A percentile compares a stretch with the other conserved stretches of the same genome.
Conservation (phyloP, 2,113 vertebrate genomes). For the Cisticola juncidis region DNA sequence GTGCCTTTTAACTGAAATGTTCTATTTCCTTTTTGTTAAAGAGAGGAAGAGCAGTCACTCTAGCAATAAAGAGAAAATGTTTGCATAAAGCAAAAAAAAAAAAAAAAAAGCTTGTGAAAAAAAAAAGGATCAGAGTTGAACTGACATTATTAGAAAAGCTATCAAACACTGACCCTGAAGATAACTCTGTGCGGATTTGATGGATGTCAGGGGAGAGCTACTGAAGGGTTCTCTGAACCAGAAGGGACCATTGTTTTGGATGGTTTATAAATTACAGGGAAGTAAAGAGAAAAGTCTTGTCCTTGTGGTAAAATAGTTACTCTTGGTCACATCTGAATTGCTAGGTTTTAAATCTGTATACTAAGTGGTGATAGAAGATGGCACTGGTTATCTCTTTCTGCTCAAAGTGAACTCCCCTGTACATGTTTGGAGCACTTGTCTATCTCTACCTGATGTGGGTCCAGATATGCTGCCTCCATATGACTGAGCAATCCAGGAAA, state of each 20-base stretch:
- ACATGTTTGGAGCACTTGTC: neutral
- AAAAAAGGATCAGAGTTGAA: neutral
- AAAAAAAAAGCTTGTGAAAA: neutral
- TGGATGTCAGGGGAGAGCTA: neutral
- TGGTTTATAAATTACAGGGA: neutral
- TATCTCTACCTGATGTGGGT: neutral
- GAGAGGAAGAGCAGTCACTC: neutral
- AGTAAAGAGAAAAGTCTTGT: neutral
- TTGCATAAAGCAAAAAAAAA: neutral
- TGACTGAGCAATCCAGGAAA: neutral
- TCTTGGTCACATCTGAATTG: neutral
- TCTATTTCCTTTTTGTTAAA: neutral
- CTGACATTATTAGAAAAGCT: neutral
- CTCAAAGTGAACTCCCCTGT: neutral
- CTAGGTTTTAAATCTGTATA: neutral
- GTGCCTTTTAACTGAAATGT: neutral
- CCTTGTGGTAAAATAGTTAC: neutral
- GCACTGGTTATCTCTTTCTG: neutral
- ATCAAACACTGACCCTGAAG: neutral
- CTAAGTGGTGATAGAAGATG: neutral
- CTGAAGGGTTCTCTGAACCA: neutral
- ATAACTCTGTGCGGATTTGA: neutral
- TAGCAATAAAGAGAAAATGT: neutral
- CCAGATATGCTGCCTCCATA: neutral
- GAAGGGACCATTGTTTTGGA: neutral